Base-by-base conservation (phyloP, 2,888 invertebrate species). In the Mongoloraphidia duomilia region DNA sequence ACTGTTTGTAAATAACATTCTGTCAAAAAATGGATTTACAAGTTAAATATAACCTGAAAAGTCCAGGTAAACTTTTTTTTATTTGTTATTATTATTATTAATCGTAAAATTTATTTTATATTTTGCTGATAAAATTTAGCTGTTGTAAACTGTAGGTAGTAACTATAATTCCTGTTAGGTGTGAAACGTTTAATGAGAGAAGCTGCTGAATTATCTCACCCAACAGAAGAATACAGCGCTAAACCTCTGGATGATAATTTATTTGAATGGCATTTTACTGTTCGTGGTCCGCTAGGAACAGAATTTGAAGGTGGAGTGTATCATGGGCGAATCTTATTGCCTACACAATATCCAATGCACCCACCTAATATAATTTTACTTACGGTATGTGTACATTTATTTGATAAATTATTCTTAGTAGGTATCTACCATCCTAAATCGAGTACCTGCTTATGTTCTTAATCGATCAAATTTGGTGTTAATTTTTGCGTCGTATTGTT, bases 221-320 rank as follows among this genome's bases (percentile, higher is more conserved):
- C 92, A 6, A 92, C 92, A 1, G 91, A 91, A 61, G 87, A 92
- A 65, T 93, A 88, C 66, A 83, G 76, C 67, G 93, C 93, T 10
- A 80, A 84, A 60, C 95, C 95, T 3, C 67, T 94, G 44, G 92
- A 93, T 66, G 94, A 95, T 64, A 96, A 95, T 68, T 71, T 95
- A 46, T 95, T 96, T 66, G 95, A 95, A 65, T 96, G 95, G 95
- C 95, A 96, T 67, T 95, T 96, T 64, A 95, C 94, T 0, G 84
- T 95, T 4, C 77, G 86, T 60, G 95, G 94, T 8, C 91, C 94
- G 2, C 79, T 81, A 47, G 85, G 84, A 26, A 84, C 90, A 0
- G 92, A 92, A 57, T 95, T 92, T 67, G 87, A 88, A 58, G 84
- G 82, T 52, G 95, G 95, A 36, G 76, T 89, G 54, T 95, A 94